Evolutionary conservation across 2,888 invertebrate genomes (phyloP).

Genomic region (Drymonia ruficornis): DNA sequence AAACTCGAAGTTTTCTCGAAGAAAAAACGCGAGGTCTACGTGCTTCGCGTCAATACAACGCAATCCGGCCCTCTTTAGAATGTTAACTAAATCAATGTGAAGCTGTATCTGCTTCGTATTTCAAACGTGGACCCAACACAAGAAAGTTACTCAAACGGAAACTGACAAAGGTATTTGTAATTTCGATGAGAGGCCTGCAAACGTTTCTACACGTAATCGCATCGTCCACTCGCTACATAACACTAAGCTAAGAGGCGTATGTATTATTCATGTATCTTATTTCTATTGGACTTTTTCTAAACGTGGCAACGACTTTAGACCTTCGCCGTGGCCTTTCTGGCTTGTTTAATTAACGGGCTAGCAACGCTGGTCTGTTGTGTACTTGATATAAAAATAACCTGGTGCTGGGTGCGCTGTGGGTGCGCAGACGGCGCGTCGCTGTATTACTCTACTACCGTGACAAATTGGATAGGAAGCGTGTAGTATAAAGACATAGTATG

Average conservation of each 20-base stretch:
- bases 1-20: constrained; percentile 33
- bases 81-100: constrained; percentile 50
- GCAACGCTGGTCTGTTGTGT: constrained; percentile 40
- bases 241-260: constrained; percentile 20
- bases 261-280: neutral
- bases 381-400: constrained; percentile 66
- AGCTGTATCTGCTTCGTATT: constrained; percentile 55
- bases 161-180: constrained; percentile 29
- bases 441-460: constrained; percentile 50
- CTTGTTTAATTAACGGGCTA: constrained; percentile 59
- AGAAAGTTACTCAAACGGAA: constrained; percentile 52
- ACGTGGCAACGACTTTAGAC: constrained; percentile 47
- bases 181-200: constrained; percentile 38
- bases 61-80: constrained; percentile 51
- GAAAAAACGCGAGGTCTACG: constrained; percentile 39
- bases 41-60: constrained; percentile 44
- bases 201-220: constrained; percentile 19
- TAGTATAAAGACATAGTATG: constrained; percentile 35
- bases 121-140: constrained; percentile 38
- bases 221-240: constrained; percentile 10
- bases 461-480: constrained; percentile 57
- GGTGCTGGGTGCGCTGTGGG: constrained; percentile 51
- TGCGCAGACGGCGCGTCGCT: constrained; percentile 69
- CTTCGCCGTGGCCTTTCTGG: constrained; percentile 73
- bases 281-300: constrained; percentile 12